A percentile compares a stretch with the other conserved stretches of the same genome.
phyloP scores from a whole-genome alignment of 2,113 vertebrate genomes.

The Lucifuga dentata region DNA sequence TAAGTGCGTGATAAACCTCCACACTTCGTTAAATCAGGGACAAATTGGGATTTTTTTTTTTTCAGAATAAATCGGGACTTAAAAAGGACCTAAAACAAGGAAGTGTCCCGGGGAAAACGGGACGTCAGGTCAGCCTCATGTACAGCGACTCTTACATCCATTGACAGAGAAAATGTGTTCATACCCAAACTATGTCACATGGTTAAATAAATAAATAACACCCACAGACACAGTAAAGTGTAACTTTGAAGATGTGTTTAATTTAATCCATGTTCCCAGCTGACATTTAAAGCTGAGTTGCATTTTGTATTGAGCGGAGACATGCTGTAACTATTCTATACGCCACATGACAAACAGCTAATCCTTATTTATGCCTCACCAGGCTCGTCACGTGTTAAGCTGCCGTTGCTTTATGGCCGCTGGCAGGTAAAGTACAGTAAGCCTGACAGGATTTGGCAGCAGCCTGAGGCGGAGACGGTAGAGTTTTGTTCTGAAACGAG shows the following conservation, averaged over 20 bases:
- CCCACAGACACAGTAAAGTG: constrained; percentile 36
- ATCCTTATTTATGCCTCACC: constrained; percentile 79
- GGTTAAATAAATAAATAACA: constrained; percentile 50
- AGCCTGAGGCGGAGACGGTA: constrained; percentile 49
- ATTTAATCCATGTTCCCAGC: constrained; percentile 73
- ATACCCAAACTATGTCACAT: constrained; percentile 57
- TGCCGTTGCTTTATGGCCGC: constrained; percentile 70
- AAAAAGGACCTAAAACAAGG: no score
- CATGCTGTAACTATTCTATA: constrained; percentile 72
- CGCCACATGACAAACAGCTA: constrained; percentile 72
- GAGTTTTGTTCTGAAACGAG: constrained; percentile 54
- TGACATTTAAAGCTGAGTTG: constrained; percentile 74
- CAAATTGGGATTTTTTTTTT: no score
- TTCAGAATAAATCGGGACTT: no score
- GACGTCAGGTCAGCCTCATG: no score
- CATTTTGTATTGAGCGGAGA: constrained; percentile 70
- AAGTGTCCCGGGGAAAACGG: no score
- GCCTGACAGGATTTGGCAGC: constrained; percentile 78
- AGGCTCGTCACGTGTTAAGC: constrained; percentile 75
- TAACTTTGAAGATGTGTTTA: constrained; percentile 71
- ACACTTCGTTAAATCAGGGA: no score
- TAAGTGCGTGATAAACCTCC: no score
- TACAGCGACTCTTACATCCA: no score
- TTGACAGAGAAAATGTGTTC: constrained; percentile 17
- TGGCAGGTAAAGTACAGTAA: constrained; percentile 82